Percentiles rank a stretch among this genome's conserved stretches.
Evolutionary conservation across 35 echinoderm and acorn worm species (phyloP).

Genomic region (Heliocidaris erythrogramma): DNA sequence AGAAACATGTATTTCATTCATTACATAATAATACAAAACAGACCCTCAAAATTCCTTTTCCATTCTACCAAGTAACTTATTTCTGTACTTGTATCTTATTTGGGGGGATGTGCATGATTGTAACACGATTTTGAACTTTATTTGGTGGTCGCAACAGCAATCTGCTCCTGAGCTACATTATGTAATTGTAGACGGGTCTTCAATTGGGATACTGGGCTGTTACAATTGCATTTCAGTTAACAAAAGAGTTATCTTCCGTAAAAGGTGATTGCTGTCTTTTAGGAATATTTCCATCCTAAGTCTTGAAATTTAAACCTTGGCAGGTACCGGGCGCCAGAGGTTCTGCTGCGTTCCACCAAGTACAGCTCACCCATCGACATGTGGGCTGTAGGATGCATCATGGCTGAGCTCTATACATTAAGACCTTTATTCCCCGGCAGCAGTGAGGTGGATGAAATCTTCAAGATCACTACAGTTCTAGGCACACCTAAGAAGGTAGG

Average conservation of each 20-base stretch:
- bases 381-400: slow-evolving; percentile 89
- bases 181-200: too few species aligned
- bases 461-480: slow-evolving; percentile 82
- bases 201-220: too few species aligned
- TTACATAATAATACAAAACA: not conserved
- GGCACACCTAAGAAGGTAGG: slow-evolving; percentile 89
- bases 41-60: too few species aligned
- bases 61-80: not conserved
- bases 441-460: slow-evolving; percentile 95
- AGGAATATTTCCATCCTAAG: too few species aligned
- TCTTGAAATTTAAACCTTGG: not conserved
- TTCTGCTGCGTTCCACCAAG: slow-evolving; percentile 83
- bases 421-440: slow-evolving; percentile 79
- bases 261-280: too few species aligned
- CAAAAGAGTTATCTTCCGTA: too few species aligned
- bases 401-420: slow-evolving; percentile 84
- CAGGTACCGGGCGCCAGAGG: slow-evolving; percentile 93
- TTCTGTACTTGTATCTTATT: not conserved
- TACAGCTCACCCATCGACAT: slow-evolving; percentile 92
- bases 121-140: too few species aligned
- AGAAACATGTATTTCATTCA: not conserved
- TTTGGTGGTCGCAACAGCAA: too few species aligned
- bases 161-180: too few species aligned
- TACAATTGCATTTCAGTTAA: too few species aligned
- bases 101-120: not conserved